Evolutionary conservation across 2,888 invertebrate genomes (phyloP), one percentile per base, ranked within the genome.

Genomic region (Pharmacophagus antenor): DNA sequence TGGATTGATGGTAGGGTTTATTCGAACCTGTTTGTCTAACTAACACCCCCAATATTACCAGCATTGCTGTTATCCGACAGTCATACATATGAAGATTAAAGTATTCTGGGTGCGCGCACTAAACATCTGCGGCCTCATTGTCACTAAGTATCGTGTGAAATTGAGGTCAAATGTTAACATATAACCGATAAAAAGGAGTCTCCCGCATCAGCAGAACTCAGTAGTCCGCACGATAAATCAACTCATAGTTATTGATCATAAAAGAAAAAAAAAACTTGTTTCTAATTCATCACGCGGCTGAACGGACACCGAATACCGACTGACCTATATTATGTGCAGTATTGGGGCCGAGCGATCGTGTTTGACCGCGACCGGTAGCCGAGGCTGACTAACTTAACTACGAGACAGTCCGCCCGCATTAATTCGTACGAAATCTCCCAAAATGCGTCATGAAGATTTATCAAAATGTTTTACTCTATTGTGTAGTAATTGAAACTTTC

Each of bases 171-270:
- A n/a, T n/a, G n/a, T n/a, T n/a, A n/a, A n/a, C n/a, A 21, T 21
- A 20, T 21, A 27, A 20, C 5, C 54, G 46, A 25, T 7, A 44
- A 22, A 10, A 42, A 25, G 4, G 22, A 18, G 22, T 15, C 23
- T 23, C 25, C 23, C 25, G 17, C 21, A 44, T 44, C 21, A 6
- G 20, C 31, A 17, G 46, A 44, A 71, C 65, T 61, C 62, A 72
- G 74, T 77, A 74, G 46, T 77, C 72, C 61, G 60, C 61, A 66
- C 70, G 68, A 82, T 84, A 77, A 82, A 84, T 84, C 82, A 75
- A 69, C 65, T 56, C 48, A 58, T 58, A 57, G 59, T 65, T 58
- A 65, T 63, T 67, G 70, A 71, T 70, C 67, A 69, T 68, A 73
- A 74, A 37, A n/a, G n/a, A n/a, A 37, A 37, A 37, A 31, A 31